Evolutionary conservation across 2,797 vertebrate species (phyloP).

Genomic region (Lutjanus argentimaculatus): DNA sequence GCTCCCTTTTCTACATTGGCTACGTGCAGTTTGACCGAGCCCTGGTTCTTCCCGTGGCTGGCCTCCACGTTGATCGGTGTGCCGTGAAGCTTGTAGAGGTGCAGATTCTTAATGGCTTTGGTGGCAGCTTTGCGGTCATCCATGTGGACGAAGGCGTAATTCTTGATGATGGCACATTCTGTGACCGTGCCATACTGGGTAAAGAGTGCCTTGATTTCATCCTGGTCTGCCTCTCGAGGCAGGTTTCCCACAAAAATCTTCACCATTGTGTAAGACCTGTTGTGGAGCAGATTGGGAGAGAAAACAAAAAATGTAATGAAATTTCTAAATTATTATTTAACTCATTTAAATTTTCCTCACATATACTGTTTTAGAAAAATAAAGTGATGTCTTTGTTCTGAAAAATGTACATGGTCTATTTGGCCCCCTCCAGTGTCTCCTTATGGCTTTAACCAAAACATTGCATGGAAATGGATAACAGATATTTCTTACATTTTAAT

Average conservation of each 20-base stretch:
- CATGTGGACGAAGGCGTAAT: conserved; percentile 89
- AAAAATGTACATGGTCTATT: too few relatives aligned
- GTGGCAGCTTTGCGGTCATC: conserved; percentile 87
- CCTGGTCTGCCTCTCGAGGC: conserved; percentile 84
- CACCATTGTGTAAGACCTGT: conserved; percentile 80
- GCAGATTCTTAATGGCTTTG: conserved; percentile 86
- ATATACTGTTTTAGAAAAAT: background rate
- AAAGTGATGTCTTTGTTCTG: too few relatives aligned
- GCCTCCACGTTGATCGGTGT: conserved; percentile 87
- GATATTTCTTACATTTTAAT: too few relatives aligned
- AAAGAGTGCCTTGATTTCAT: conserved; percentile 86
- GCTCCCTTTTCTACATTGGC: conserved; percentile 87
- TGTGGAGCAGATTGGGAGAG: background rate
- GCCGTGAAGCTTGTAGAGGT: conserved; percentile 85
- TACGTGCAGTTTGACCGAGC: conserved; percentile 87
- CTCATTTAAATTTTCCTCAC: fast-evolving
- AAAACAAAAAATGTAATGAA: fast-evolving
- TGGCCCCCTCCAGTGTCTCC: too few relatives aligned
- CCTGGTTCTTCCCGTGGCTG: conserved; percentile 87
- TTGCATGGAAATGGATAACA: too few relatives aligned
- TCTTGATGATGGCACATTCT: conserved; percentile 89
- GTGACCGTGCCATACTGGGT: conserved; percentile 85
- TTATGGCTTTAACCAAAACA: too few relatives aligned
- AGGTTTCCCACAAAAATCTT: conserved; percentile 90
- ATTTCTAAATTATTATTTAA: too few relatives aligned